Evolutionary conservation across 1,140 invertebrate species (phyloP), one percentile per base, ranked within the genome.

Genomic region (Doryteuthis pealeii): DNA sequence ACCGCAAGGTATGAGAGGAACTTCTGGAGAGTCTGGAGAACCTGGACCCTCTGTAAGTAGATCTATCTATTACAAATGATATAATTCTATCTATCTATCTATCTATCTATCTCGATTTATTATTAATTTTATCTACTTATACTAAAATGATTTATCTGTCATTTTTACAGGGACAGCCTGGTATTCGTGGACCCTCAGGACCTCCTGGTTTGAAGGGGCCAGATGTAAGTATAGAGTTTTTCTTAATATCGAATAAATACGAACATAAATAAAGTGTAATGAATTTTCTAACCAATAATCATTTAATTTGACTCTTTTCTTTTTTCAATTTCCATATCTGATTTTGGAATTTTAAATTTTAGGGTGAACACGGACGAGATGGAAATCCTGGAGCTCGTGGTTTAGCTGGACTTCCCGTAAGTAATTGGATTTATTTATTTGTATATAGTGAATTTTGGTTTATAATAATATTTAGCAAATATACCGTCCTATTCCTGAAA

Each of bases 1-100:
- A 73, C 79, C 78, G 15, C 83, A 82, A 76, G 83, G 83, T 54
- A 28, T 73, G 30, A 72, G 76, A n/a, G 83, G 83, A 68, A 67
- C 74, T 22, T 71, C 82, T 62, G 83, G 83, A 65, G 79, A 84
- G 33, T 58, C 78, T 26, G 83, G 83, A 14, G 83, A 84, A 49
- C 68, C 80, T 14, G 83, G 83, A 28, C 81, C 78, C 18, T 75
- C 78, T 32, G 83, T 84, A 77, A 78, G 81, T 82, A 66, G 30
- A 1, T 65, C 67, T 35, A 0, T 68, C 33, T 26, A 70, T 74
- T 35, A n/a, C n/a, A n/a, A n/a, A n/a, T n/a, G n/a, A 40, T 67
- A 66, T 12, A 40, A 5, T 40, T 43, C 33, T 58, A 40, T 22
- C 26, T 40, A 10, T 18, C 14, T 62, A 8, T 62, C 54, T 66